phyloP scores from a whole-genome alignment of 1,140 invertebrate species.

The Eciton burchellii region DNA sequence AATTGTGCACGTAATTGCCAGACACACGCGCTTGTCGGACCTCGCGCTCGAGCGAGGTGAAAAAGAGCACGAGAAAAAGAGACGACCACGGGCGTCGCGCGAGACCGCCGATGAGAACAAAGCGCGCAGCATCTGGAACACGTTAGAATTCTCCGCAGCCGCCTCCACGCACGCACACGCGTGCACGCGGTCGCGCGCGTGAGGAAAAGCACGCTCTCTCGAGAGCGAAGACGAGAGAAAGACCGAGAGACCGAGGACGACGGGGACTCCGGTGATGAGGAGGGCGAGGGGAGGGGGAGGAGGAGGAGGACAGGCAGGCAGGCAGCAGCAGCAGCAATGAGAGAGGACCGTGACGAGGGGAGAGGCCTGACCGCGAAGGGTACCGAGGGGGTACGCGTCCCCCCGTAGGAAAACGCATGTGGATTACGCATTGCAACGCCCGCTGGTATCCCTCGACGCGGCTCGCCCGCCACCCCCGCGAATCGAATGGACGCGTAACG shows the following conservation, averaged over 20 bases:
- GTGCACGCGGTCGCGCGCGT: conserved; percentile 42
- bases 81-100: conserved; percentile 63
- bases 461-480: conserved; percentile 17
- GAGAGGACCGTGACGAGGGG: background rate
- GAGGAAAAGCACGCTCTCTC: conserved; percentile 39
- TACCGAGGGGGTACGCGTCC: conserved; percentile 27
- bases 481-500: conserved; percentile 76
- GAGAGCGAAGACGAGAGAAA: background rate
- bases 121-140: conserved; percentile 83
- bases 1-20: no score
- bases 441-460: conserved; percentile 68
- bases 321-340: no score
- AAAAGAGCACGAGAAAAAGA: conserved; percentile 31
- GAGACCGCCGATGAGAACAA: conserved; percentile 81
- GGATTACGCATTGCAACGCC: conserved; percentile 69
- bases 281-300: background rate
- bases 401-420: conserved; percentile 51
- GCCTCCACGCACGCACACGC: conserved; percentile 50
- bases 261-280: background rate
- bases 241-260: background rate
- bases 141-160: conserved; percentile 80
- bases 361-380: background rate
- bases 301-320: background rate
- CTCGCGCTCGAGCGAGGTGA: background rate
- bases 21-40: background rate